Evolutionary conservation across 1,140 invertebrate genomes (phyloP).

Genomic region (Papilio aristodemus): DNA sequence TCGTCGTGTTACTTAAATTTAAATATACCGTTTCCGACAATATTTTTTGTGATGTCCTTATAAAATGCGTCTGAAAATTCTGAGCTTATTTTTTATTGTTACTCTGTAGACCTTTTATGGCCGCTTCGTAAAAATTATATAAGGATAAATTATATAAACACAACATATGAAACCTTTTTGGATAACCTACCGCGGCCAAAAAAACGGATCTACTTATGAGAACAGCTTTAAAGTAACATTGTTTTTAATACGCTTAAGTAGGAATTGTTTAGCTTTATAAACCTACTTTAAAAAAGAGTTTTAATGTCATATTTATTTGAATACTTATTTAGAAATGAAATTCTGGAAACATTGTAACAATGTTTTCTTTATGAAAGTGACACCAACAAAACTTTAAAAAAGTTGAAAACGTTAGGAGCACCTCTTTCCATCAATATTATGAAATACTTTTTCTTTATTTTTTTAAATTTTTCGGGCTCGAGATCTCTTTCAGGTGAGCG

Average conservation of each 20-base stretch:
- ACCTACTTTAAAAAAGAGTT: neutral
- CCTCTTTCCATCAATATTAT: too few species aligned
- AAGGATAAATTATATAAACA: conserved; percentile 1
- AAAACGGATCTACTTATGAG: neutral
- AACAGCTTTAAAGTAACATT: neutral
- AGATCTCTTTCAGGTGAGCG: too few species aligned
- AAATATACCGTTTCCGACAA: conserved; percentile 20
- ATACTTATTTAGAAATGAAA: neutral
- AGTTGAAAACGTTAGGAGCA: too few species aligned
- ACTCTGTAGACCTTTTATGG: conserved; percentile 15
- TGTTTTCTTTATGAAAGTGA: too few species aligned
- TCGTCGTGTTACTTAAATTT: conserved; percentile 11
- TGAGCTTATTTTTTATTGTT: conserved; percentile 15
- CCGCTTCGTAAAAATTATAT: conserved; percentile 7
- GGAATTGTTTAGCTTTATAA: neutral
- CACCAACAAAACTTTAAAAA: too few species aligned
- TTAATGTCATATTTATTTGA: neutral
- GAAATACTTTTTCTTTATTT: too few species aligned
- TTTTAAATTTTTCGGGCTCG: too few species aligned
- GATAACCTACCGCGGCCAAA: neutral
- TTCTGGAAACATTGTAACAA: too few species aligned
- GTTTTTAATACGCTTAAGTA: neutral
- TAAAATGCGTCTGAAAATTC: conserved; percentile 5
- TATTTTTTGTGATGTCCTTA: conserved; percentile 4
- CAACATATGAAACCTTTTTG: conserved; percentile 8